Conservation (phyloP, 1,140 invertebrate genomes). For the Aphelenchoides fujianensis region DNA sequence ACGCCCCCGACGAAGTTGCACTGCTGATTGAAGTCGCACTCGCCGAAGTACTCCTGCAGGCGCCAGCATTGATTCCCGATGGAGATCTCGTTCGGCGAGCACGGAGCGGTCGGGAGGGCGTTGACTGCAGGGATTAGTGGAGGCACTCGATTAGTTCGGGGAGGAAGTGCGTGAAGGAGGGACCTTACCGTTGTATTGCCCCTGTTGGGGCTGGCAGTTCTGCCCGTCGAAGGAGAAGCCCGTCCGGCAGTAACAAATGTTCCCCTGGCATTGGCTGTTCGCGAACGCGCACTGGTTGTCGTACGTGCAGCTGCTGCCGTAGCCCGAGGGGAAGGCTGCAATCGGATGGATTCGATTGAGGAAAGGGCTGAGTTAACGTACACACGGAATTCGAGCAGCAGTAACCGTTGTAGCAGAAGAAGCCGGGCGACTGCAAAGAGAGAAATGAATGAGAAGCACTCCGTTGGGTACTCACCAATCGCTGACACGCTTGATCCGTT, state of each 20-base stretch:
- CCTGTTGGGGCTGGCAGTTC: constrained; percentile 16
- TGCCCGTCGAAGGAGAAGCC: constrained; percentile 23
- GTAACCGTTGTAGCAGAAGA: constrained; percentile 26
- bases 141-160: no score
- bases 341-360: neutral
- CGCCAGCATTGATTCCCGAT: constrained; percentile 35
- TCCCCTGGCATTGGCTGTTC: constrained; percentile 13
- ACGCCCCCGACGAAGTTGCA: constrained; percentile 43
- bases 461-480: neutral
- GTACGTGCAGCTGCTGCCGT: constrained; percentile 19
- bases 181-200: no score
- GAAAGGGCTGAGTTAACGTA: neutral
- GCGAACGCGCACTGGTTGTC: constrained; percentile 22
- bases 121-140: constrained; percentile 2
- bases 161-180: no score
- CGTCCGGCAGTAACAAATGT: constrained; percentile 20
- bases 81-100: constrained; percentile 26
- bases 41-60: constrained; percentile 29
- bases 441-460: neutral
- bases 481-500: constrained; percentile 25
- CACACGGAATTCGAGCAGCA: constrained; percentile 26
- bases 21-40: constrained; percentile 43
- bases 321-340: constrained; percentile 24
- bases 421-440: neutral
- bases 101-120: neutral